Percentiles rank a stretch among this genome's conserved stretches.
phyloP scores from a whole-genome alignment of 2,888 invertebrate species.

The Cosmorhoe ocellata region DNA sequence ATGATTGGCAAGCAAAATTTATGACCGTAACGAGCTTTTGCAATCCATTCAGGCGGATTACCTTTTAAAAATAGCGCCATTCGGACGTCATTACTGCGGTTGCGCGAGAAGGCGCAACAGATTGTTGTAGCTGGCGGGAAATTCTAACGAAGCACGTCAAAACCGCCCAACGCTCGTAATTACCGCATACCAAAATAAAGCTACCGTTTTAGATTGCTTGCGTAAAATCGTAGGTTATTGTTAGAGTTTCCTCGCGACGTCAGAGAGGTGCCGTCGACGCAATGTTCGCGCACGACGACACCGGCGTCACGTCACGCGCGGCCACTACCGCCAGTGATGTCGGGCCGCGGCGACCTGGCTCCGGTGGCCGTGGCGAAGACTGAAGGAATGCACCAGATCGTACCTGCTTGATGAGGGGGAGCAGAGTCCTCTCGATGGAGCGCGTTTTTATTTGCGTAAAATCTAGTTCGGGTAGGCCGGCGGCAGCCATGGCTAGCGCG shows the following conservation, averaged over 20 bases:
- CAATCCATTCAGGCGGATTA: background rate
- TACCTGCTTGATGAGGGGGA: constrained; percentile 97
- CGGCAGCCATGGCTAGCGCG: constrained; percentile 84
- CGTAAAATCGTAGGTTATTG: constrained; percentile 63
- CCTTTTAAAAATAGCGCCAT: constrained; percentile 54
- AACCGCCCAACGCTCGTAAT: constrained; percentile 53
- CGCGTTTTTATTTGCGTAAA: constrained; percentile 93
- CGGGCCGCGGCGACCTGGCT: constrained; percentile 16
- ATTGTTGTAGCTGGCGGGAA: constrained; percentile 73
- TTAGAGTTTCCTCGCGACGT: constrained; percentile 59
- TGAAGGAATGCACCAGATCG: constrained; percentile 49
- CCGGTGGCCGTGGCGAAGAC: constrained; percentile 27
- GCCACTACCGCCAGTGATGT: constrained; percentile 21
- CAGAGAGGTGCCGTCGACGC: constrained; percentile 55
- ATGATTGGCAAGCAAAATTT: background rate
- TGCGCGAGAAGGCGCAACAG: constrained; percentile 74
- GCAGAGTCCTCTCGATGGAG: constrained; percentile 96
- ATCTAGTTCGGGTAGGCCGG: constrained; percentile 82
- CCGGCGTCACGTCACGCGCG: constrained; percentile 48
- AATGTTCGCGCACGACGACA: constrained; percentile 35
- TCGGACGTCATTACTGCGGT: constrained; percentile 46
- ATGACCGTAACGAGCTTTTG: background rate
- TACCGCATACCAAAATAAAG: constrained; percentile 66
- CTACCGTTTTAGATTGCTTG: constrained; percentile 60
- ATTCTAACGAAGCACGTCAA: constrained; percentile 61